A percentile compares a stretch with the other conserved stretches of the same genome.
Conservation (phyloP, 2,113 vertebrate species). For the Danio rerio region GRCz12tu NC_133178.1:28342001-28342500, state of each 20-base stretch:
- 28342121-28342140: constrained; percentile 4
- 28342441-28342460: no score
- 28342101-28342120: constrained; percentile 4
- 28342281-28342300: constrained; percentile 6
- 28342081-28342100: neutral
- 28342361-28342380: neutral
- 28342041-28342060: no score
- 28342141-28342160: constrained; percentile 14
- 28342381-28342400: neutral
- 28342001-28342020: neutral
- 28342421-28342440: no score
- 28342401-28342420: no score
- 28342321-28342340: no score
- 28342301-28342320: neutral
- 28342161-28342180: constrained; percentile 34
- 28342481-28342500: no score
- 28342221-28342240: neutral
- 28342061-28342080: constrained; percentile 1
- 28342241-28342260: neutral
- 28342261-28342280: neutral
- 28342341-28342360: neutral
- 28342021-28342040: neutral
- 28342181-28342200: constrained; percentile 18
- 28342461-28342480: no score
- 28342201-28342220: neutral